Evolutionary conservation across 1,140 invertebrate species (phyloP), one percentile per base, ranked within the genome.

Genomic region (Pogonomyrmex barbatus): DNA sequence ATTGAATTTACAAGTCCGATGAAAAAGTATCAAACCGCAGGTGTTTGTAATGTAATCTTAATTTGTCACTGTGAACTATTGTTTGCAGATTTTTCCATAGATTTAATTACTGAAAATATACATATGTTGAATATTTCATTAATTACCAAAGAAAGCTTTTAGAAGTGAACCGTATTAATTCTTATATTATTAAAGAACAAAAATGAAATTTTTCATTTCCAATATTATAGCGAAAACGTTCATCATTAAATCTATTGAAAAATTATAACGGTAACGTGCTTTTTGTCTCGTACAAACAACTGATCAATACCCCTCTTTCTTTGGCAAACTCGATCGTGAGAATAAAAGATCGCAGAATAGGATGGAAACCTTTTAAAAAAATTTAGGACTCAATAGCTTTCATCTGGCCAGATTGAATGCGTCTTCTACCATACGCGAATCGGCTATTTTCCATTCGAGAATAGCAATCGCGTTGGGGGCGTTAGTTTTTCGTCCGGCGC

Each of bases 391-490:
- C 79, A 60, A 73, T 47, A 36, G 54, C 68, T 83, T 83, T 83
- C 54, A 60, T 83, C 36, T 58, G 10, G 36, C 42, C 17, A 52
- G 42, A 45, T 83, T 50, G 68, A 83, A 83, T 60, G 68, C 79
- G 39, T 82, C 52, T 73, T 60, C 30, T 54, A 42, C 17, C 52
- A n/a, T 82, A 82, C 52, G 79, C 42, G 54, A 71, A 12, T 54
- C 79, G 67, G 50, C 79, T 39, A 83, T 56, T 83, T 83, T 83
- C 56, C 45, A 73, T 81, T 67, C 79, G 45, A 60, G 54, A 62
- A 83, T 50, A 75, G 54, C 42, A 73, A 73, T 30, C 24, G 52
- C 24, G 24, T 39, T 39, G 24, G 67, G 39, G 24, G 52, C 30
- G 54, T 30, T 45, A 73, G 70, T 83, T 83, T 83, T 47, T n/a